Base-by-base conservation (phyloP, 2,113 vertebrate genomes). In the Camarhynchus parvulus region DNA sequence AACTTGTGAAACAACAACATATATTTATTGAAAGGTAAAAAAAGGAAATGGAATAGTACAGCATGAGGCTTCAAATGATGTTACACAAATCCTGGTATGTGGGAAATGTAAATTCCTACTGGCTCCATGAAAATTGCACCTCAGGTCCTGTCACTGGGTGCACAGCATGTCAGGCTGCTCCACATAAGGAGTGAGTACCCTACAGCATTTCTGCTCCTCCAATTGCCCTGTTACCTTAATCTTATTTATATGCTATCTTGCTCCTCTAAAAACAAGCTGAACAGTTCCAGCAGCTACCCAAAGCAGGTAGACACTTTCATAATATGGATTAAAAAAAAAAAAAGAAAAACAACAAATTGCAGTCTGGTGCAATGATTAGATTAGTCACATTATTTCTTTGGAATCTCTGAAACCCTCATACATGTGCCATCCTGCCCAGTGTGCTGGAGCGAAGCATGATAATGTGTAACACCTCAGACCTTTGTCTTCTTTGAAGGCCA, bases 401-500 rank as follows among this genome's bases (percentile, higher is more conserved):
- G 50, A 85, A 89, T 6, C 5, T 69, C 63, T 44, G 13, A 83
- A 75, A 11, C 10, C 14, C 19, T 73, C 53, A 35, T 8, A 77
- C 11, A n/a, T 0, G 0, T 39, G 44, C 11, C 1, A 1, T 50
- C 18, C n/a, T 87, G 44, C 53, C 16, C 42, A 66, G 30, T 1
- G 5, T 37, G 41, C 33, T 64, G 10, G 10, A 73, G 19, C 15
- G 15, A 21, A 69, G 42, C 28, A 13, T 15, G 8, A 7, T 18
- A 49, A 21, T 10, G 4, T 82, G 41, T 8, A 67, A 27, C 21
- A 41, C 6, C 37, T 70, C 44, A 35, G 31, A 23, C 1, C 42
- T 50, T 73, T 35, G 68, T 50, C 37, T 72, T 78, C 77, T 72
- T 74, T 66, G 35, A 69, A 88, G 31, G 41, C 27, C 18, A 39